phyloP scores from a whole-genome alignment of 2,888 invertebrate species.

The Dicranocentrus wangi region DNA sequence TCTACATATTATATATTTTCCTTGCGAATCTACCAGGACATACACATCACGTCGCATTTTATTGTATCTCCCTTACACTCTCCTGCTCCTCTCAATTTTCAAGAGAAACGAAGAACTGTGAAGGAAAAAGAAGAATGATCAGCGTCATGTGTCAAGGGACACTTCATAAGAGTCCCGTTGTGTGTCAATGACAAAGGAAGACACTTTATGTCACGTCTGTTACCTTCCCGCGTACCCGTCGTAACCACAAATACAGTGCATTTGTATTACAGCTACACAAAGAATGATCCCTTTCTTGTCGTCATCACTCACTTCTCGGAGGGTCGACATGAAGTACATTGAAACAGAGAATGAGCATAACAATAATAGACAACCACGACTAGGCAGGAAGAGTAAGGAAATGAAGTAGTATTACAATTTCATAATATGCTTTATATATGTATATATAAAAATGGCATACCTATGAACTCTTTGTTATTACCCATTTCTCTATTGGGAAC shows the following conservation, averaged over 20 bases:
- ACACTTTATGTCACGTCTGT: conserved; percentile 52
- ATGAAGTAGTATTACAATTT: conserved; percentile 5
- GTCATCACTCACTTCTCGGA: conserved; percentile 62
- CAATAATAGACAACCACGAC: conserved; percentile 50
- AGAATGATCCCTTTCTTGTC: conserved; percentile 64
- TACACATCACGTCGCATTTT: background rate
- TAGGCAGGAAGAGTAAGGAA: conserved; percentile 57
- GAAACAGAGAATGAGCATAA: conserved; percentile 51
- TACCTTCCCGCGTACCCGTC: conserved; percentile 10
- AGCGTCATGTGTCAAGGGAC: conserved; percentile 55
- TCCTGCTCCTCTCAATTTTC: too few species aligned
- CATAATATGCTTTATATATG: too few species aligned
- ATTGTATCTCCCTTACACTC: conserved; percentile 9
- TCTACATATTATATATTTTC: too few species aligned
- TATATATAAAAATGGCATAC: too few species aligned
- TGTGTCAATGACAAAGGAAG: conserved; percentile 62
- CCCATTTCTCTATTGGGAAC: too few species aligned
- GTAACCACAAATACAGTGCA: conserved; percentile 18
- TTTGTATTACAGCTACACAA: conserved; percentile 26
- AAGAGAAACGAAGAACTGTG: background rate
- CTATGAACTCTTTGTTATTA: too few species aligned
- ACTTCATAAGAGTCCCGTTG: conserved; percentile 51
- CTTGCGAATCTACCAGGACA: background rate
- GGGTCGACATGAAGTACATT: conserved; percentile 57
- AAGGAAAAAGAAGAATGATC: conserved; percentile 36